Conservation (phyloP, 2,888 invertebrate genomes). For the Scelioninae gen. 2 region DNA sequence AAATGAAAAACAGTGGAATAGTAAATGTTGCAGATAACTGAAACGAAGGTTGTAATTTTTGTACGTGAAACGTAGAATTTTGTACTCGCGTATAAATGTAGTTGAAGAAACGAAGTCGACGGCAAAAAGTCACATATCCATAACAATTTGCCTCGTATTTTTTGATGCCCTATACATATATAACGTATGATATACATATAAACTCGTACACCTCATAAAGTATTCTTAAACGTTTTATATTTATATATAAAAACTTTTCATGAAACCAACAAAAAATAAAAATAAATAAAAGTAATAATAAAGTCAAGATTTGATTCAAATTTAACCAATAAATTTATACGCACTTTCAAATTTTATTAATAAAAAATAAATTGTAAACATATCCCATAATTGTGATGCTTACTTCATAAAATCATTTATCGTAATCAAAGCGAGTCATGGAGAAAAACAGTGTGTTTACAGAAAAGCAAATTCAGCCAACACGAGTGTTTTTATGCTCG, state of each 20-base stretch:
- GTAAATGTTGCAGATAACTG: conserved; percentile 32
- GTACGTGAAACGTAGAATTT: conserved; percentile 56
- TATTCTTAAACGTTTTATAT: conserved; percentile 53
- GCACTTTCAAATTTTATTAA: conserved; percentile 23
- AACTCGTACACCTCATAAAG: conserved; percentile 42
- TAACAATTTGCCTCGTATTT: conserved; percentile 59
- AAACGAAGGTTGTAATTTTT: conserved; percentile 57
- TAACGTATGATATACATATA: conserved; percentile 48
- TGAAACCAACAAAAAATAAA: conserved; percentile 1
- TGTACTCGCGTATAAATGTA: conserved; percentile 52
- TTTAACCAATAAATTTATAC: conserved; percentile 9
- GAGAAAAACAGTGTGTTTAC: conserved; percentile 25
- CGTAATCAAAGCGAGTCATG: conserved; percentile 30
- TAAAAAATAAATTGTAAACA: conserved; percentile 31
- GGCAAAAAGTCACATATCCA: conserved; percentile 61
- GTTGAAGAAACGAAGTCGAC: conserved; percentile 49
- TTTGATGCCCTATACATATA: conserved; percentile 60
- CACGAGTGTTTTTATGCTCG: conserved; percentile 33
- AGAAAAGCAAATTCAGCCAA: conserved; percentile 42
- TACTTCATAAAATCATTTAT: conserved; percentile 43
- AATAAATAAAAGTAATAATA: conserved; percentile 8
- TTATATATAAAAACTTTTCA: conserved; percentile 50
- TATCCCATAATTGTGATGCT: conserved; percentile 54
- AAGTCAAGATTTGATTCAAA: neutral
- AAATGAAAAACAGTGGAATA: conserved; percentile 20